Evolutionary conservation across 1,140 invertebrate species (phyloP).

Genomic region (Platyscapa corneri): DNA sequence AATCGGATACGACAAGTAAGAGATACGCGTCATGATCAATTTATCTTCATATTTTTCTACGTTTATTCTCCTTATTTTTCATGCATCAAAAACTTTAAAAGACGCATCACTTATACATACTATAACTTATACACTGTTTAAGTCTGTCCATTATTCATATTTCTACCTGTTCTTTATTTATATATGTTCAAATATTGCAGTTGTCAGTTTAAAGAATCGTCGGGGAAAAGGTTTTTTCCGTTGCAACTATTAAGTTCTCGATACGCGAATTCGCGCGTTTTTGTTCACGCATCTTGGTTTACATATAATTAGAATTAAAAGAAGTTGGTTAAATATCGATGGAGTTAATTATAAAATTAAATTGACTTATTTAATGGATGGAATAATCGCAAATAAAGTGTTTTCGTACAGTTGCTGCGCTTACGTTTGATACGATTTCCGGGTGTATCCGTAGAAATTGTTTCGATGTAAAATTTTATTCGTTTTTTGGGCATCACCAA

Average conservation of each 20-base stretch:
- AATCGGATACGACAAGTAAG: background rate
- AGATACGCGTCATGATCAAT: background rate
- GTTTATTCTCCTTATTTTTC: slow-evolving; percentile 16
- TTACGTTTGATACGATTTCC: too few relatives aligned
- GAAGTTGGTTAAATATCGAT: too few relatives aligned
- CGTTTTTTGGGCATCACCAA: too few relatives aligned
- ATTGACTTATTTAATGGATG: too few relatives aligned
- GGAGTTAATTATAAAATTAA: too few relatives aligned
- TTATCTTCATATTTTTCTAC: background rate
- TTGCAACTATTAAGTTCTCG: background rate
- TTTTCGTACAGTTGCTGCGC: too few relatives aligned
- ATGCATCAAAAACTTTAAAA: background rate
- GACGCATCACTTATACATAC: background rate
- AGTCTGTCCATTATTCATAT: background rate
- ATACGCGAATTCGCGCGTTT: too few relatives aligned
- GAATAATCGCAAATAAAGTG: too few relatives aligned
- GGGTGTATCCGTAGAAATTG: too few relatives aligned
- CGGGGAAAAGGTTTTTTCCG: background rate
- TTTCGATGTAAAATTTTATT: too few relatives aligned
- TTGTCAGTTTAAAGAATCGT: background rate
- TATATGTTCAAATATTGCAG: background rate
- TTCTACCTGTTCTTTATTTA: background rate
- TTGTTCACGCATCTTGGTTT: too few relatives aligned
- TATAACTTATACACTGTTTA: background rate
- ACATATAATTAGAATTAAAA: too few relatives aligned